A percentile compares a stretch with the other conserved stretches of the same genome.
Evolutionary conservation across 2,113 vertebrate species (phyloP).

Genomic region (Eidolon helvum): DNA sequence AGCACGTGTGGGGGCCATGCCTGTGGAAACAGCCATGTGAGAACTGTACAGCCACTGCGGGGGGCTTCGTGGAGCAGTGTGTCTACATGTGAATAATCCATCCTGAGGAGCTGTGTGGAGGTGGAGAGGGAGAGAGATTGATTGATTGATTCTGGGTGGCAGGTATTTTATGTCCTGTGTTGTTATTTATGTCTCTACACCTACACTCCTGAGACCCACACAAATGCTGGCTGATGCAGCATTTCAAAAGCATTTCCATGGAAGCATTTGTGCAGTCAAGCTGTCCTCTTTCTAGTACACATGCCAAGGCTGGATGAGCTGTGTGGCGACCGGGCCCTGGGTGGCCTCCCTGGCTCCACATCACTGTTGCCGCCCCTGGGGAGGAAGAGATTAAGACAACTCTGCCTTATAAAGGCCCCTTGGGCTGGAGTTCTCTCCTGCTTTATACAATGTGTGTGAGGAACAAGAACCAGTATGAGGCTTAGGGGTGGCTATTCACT

Average conservation of each 20-base stretch:
- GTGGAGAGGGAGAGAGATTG: neutral
- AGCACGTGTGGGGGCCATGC: neutral
- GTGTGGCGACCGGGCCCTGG: neutral
- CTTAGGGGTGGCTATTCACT: neutral
- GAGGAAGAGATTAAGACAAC: neutral
- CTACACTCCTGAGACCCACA: constrained; percentile 47
- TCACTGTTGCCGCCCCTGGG: neutral
- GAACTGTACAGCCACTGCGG: neutral
- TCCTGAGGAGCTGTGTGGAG: neutral
- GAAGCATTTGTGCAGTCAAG: neutral
- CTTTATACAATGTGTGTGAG: neutral
- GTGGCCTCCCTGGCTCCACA: rapidly evolving
- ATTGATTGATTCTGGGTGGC: constrained; percentile 16
- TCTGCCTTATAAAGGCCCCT: neutral
- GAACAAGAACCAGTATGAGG: neutral
- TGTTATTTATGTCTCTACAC: constrained; percentile 68
- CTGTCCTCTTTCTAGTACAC: constrained; percentile 46
- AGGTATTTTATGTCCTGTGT: constrained; percentile 55
- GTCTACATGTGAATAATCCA: neutral
- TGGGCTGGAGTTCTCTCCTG: neutral
- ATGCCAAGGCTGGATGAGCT: neutral
- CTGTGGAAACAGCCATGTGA: neutral
- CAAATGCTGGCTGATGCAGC: constrained; percentile 10
- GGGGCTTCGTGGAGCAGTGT: neutral
- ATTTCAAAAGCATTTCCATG: constrained; percentile 66